Percentiles rank a stretch among this genome's conserved stretches.
phyloP scores from a whole-genome alignment of 2,888 invertebrate species.

The Caenorhabditis zanzibari region DNA sequence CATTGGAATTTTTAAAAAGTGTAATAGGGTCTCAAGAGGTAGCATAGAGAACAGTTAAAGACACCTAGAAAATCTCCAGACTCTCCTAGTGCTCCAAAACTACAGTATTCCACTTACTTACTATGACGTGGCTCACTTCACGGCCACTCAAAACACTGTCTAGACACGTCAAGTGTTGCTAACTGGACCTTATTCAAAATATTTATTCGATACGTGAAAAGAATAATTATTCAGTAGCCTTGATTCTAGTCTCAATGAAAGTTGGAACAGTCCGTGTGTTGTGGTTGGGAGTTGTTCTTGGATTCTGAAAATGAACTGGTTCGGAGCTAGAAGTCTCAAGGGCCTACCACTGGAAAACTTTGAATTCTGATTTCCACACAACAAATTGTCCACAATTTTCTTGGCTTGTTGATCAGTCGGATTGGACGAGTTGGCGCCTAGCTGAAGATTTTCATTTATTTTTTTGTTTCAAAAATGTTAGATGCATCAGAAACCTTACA shows the following conservation, averaged over 20 bases:
- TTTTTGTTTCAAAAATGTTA: not conserved
- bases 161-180: not conserved
- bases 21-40: no score
- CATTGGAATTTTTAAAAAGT: not conserved
- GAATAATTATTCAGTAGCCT: not conserved
- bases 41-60: no score
- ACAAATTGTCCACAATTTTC: constrained; percentile 12
- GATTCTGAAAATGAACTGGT: not conserved
- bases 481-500: constrained; percentile 5
- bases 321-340: not conserved
- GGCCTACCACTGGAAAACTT: not conserved
- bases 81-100: not conserved
- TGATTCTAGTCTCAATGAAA: constrained; percentile 13
- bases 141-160: not conserved
- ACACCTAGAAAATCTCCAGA: no score
- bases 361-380: constrained; percentile 6
- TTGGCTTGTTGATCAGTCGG: constrained; percentile 37
- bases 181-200: not conserved
- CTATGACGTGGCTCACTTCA: not conserved
- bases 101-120: not conserved
- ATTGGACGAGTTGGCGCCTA: constrained; percentile 13
- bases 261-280: constrained; percentile 26
- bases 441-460: constrained; percentile 14
- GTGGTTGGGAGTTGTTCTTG: not conserved
- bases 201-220: constrained; percentile 2